Evolutionary conservation across 23 tunicate species (phyloP).

Genomic region (Oikopleura vanhoeffeni): DNA sequence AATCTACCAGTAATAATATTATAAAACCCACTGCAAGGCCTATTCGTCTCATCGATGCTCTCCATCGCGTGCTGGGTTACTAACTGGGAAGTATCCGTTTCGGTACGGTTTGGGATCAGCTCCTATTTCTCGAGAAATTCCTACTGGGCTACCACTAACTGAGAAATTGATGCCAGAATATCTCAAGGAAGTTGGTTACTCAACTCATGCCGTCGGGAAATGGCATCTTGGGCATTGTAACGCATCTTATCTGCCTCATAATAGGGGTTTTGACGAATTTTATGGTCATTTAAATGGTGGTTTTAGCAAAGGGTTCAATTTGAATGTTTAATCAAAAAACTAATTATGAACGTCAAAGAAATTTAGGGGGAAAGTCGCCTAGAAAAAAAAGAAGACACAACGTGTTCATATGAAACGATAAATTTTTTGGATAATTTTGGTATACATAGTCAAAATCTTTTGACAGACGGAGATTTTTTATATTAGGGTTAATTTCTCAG

Average conservation of each 20-base stretch:
- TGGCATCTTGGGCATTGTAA: constrained; percentile 3
- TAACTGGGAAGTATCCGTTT: neutral
- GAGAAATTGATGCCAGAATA: neutral
- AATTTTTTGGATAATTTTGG: too few species aligned
- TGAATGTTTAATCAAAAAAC: neutral
- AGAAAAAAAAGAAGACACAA: neutral
- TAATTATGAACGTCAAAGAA: too few species aligned
- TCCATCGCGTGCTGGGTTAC: neutral
- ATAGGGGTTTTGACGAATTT: neutral
- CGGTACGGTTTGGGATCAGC: neutral
- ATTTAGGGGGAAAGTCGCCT: too few species aligned
- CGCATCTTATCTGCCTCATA: neutral
- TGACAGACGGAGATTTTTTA: neutral
- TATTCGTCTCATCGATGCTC: neutral
- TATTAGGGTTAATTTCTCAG: neutral
- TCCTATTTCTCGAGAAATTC: constrained; percentile 1
- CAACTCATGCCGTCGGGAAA: neutral
- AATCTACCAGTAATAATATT: too few species aligned
- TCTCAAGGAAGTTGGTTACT: neutral
- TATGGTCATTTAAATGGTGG: neutral
- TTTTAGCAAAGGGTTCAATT: neutral
- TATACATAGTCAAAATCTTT: too few species aligned
- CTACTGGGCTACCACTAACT: neutral
- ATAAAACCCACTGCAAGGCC: too few species aligned
- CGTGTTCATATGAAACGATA: too few species aligned